Evolutionary conservation across 2,113 vertebrate genomes (phyloP).

Genomic region (Scophthalmus maximus): DNA sequence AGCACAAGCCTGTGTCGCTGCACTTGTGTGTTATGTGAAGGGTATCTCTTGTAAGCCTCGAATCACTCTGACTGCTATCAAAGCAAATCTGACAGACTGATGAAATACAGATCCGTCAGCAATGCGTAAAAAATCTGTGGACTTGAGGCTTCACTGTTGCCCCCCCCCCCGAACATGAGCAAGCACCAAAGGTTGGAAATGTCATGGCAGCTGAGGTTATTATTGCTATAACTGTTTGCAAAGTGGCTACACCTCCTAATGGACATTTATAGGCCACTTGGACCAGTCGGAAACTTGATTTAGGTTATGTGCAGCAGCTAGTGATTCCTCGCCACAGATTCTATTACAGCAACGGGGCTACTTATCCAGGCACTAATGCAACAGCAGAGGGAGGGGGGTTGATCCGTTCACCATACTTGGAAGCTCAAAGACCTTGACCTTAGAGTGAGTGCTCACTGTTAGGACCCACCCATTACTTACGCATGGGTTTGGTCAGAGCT

Average conservation of each 20-base stretch:
- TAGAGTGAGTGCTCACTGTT: constrained; percentile 33
- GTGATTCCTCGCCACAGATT: constrained; percentile 44
- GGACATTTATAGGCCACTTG: constrained; percentile 35
- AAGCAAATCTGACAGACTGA: constrained; percentile 29
- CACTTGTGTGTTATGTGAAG: constrained; percentile 1
- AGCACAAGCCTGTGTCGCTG: constrained; percentile 3
- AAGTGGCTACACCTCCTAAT: constrained; percentile 35
- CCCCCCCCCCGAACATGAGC: constrained; percentile 2
- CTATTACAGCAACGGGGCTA: constrained; percentile 35
- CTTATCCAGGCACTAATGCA: constrained; percentile 52
- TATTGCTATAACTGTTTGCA: constrained; percentile 6
- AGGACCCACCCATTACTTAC: constrained; percentile 58
- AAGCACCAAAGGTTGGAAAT: not conserved
- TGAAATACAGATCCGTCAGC: constrained; percentile 31
- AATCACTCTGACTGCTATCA: constrained; percentile 20
- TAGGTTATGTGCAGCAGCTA: constrained; percentile 26
- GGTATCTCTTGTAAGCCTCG: constrained; percentile 4
- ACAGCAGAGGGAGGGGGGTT: not conserved
- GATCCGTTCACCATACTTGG: constrained; percentile 29
- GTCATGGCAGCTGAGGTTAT: not conserved
- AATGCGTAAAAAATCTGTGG: not conserved
- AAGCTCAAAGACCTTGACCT: constrained; percentile 57
- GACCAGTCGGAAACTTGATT: constrained; percentile 44
- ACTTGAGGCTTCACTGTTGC: not conserved
- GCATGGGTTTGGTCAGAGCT: constrained; percentile 53